These are phyloP conservation scores for Pristis pectinata DNA, from an alignment of 2,797 vertebrate species.

Conservation along the genomic window DNA sequence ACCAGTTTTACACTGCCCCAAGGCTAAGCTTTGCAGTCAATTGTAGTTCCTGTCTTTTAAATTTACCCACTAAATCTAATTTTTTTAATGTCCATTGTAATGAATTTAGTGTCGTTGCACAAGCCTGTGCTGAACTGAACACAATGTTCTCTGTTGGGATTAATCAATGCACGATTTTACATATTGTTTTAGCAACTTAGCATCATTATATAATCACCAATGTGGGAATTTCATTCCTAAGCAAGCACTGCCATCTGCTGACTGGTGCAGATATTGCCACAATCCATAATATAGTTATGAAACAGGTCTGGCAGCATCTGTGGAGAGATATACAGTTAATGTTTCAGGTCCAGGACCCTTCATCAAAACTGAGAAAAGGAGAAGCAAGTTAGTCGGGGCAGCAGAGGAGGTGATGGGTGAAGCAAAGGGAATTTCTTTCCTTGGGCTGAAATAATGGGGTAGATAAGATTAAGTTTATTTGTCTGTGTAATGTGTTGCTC, in stretches of 20 bases:
- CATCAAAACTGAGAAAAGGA: no score
- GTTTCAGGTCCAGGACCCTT: no score
- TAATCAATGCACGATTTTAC: neutral
- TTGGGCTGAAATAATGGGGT: no score
- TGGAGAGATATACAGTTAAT: no score
- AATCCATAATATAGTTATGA: no score
- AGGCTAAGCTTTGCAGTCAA: neutral
- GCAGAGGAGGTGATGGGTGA: no score
- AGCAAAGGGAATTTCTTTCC: no score
- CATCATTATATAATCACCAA: neutral
- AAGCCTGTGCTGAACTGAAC: neutral
- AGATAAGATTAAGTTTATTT: no score
- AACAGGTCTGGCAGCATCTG: no score
- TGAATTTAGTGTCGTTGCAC: neutral
- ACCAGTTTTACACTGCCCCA: neutral
- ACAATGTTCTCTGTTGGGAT: neutral
- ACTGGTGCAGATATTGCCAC: neutral
- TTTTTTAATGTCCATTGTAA: neutral
- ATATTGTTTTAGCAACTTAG: neutral
- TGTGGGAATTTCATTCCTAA: neutral
- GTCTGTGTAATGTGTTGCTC: no score
- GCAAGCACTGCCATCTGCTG: neutral
- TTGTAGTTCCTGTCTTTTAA: neutral
- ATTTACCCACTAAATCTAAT: neutral
- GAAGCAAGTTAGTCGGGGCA: no score